Base-by-base conservation (phyloP, 2,113 vertebrate species). In the Syrrhaptes paradoxus region DNA sequence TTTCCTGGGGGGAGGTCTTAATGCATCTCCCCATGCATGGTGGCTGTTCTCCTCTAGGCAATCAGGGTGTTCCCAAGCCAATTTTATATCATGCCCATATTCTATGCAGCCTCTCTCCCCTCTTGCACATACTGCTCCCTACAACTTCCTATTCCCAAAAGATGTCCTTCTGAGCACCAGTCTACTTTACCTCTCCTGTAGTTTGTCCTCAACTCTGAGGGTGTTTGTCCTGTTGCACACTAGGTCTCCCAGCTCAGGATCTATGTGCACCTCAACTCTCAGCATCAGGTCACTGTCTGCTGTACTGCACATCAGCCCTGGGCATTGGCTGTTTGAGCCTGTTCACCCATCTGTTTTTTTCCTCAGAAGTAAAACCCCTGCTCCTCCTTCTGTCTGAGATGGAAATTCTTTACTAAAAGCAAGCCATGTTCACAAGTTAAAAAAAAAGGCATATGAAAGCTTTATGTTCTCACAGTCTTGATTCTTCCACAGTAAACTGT, bases 191-290 rank as follows among this genome's bases (percentile, higher is more conserved):
- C 28, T 61, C 71, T 62, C 28, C 43, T 46, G 14, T 21, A 26
- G 41, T 52, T 68, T 73, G 41, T 21, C 49, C 36, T 73, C 32
- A 70, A 63, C n/a, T 77, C 59, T 58, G 49, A 65, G 34, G 15
- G 11, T 34, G 5, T 28, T 62, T 87, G 45, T 63, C 10, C 41
- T 34, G 14, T 18, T 61, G 26, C 8, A 11, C 26, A 5, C 22
- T 4, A 43, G 15, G 38, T 75, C 32, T 76, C 38, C 16, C 51
- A 43, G 6, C 8, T 20, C 1, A 4, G 4, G 25, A 65, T 55
- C 34, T 1, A 0, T 11, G 31, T n/a, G 24, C 0, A 0, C 17
- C 6, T 38, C 24, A 12, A 4, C 17, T 46, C 48, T 52, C 1
- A 0, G 41, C 24, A 76, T 62, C 46, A 31, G 24, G 6, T 80